Percentiles rank a stretch among this genome's conserved stretches.
phyloP scores from a whole-genome alignment of 2,797 vertebrate species.

The Lateolabrax maculatus region DNA sequence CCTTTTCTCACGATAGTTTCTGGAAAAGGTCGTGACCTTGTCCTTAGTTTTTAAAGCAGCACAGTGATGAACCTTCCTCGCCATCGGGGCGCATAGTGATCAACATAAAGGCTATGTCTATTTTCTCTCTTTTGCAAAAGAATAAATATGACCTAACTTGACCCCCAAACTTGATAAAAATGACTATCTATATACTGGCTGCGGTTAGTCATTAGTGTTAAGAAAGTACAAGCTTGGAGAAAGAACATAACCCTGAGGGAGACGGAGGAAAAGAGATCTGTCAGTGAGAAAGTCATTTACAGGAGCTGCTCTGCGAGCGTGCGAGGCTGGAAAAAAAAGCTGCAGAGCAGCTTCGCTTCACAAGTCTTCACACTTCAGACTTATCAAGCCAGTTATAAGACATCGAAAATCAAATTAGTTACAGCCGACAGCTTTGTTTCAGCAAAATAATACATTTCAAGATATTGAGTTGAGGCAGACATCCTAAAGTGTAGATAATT shows the following conservation, averaged over 20 bases:
- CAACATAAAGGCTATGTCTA: conserved; percentile 1
- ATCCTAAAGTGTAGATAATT: conserved; percentile 42
- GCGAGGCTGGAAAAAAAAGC: conserved; percentile 33
- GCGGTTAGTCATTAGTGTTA: conserved; percentile 69
- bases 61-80: conserved; percentile 18
- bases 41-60: conserved; percentile 21
- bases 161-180: conserved; percentile 44
- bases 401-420: conserved; percentile 72
- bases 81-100: background rate
- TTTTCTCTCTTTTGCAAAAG: conserved; percentile 20
- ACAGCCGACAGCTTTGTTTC: conserved; percentile 77
- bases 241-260: conserved; percentile 68
- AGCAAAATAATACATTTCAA: conserved; percentile 60
- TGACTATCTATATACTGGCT: conserved; percentile 45
- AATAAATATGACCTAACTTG: conserved; percentile 37
- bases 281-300: conserved; percentile 75
- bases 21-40: conserved; percentile 24
- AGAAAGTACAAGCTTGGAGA: conserved; percentile 64
- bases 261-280: conserved; percentile 58
- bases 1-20: background rate
- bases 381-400: conserved; percentile 67
- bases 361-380: conserved; percentile 68
- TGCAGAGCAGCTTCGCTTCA: conserved; percentile 58
- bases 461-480: conserved; percentile 47
- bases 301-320: conserved; percentile 55